Percentiles rank a stretch among this genome's conserved stretches.
phyloP scores from a whole-genome alignment of 2,113 vertebrate species.

The Pterocles orientalis region DNA sequence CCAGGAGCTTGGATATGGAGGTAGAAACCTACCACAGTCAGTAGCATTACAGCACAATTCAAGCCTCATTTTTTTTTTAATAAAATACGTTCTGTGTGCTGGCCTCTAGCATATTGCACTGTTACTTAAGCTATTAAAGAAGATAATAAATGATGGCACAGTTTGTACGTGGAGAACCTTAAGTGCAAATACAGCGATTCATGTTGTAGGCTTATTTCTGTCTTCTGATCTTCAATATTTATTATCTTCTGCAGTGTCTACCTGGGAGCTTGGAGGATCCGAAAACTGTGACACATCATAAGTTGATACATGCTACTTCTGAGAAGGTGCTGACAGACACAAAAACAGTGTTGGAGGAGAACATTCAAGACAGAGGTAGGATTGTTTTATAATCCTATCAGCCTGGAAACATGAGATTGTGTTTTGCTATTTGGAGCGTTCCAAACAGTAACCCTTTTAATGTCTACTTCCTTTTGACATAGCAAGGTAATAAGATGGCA shows the following conservation, averaged over 20 bases:
- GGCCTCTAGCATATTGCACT: not conserved
- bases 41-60: not conserved
- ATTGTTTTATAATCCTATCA: not conserved
- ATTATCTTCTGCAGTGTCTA: slow-evolving; percentile 75
- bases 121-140: not conserved
- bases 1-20: not conserved
- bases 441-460: not conserved
- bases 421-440: not conserved
- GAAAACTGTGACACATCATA: slow-evolving; percentile 92
- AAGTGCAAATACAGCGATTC: not conserved
- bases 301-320: slow-evolving; percentile 90
- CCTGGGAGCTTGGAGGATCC: slow-evolving; percentile 93
- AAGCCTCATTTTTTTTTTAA: not conserved
- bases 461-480: not conserved
- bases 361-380: slow-evolving; percentile 91
- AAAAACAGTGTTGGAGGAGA: slow-evolving; percentile 90
- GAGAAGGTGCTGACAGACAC: slow-evolving; percentile 90
- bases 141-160: not conserved
- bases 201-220: not conserved
- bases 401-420: not conserved
- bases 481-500: not conserved
- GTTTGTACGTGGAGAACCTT: not conserved
- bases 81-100: not conserved
- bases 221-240: not conserved
- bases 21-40: not conserved